These are phyloP conservation scores for Pygoscelis adeliae DNA, from an alignment of 2,113 vertebrate species.

Conservation along the genomic window DNA sequence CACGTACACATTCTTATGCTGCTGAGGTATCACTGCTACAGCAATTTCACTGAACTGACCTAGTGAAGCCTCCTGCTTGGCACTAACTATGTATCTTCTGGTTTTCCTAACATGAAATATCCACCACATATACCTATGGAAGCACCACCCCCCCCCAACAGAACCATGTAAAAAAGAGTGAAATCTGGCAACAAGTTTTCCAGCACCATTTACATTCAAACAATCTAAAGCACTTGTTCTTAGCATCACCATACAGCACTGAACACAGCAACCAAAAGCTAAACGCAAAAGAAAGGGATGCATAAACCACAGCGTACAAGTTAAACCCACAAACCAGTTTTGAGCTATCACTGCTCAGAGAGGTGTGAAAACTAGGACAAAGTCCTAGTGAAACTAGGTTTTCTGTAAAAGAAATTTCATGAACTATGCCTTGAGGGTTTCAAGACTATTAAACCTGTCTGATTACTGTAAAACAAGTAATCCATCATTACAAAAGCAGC, in stretches of 20 bases:
- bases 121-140: not conserved
- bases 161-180: fast-evolving
- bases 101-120: not conserved
- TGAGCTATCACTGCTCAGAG: not conserved
- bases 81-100: not conserved
- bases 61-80: not conserved
- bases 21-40: not conserved
- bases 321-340: not conserved
- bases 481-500: not conserved
- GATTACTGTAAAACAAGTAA: not conserved
- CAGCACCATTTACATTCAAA: not conserved
- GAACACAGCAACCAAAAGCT: not conserved
- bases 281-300: not conserved
- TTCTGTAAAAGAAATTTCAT: not conserved
- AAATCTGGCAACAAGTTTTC: not conserved
- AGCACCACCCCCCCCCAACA: not conserved
- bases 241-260: not conserved
- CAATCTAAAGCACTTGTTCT: not conserved
- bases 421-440: not conserved
- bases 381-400: not conserved
- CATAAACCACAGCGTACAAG: not conserved
- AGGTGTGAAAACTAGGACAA: conserved; percentile 3
- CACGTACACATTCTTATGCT: not conserved
- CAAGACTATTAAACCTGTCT: not conserved
- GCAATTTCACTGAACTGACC: not conserved